phyloP scores from a whole-genome alignment of 2,797 vertebrate genomes.

The Leucoraja ocellata region DNA sequence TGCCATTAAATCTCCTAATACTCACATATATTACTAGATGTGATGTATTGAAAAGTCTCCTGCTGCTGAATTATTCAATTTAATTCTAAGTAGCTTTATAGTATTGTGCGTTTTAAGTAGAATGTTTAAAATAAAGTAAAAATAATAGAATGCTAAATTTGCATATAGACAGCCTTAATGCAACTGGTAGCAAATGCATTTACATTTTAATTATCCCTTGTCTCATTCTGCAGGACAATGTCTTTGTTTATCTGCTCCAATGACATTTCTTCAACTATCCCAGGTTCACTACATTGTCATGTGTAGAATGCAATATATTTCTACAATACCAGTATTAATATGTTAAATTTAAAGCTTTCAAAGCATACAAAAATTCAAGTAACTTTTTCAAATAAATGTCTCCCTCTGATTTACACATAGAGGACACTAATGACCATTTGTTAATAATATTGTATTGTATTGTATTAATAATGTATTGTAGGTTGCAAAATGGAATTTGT shows the following conservation, averaged over 20 bases:
- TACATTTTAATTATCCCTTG: conserved; percentile 32
- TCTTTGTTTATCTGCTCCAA: conserved; percentile 17
- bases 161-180: neutral
- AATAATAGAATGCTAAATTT: neutral
- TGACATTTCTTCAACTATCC: neutral
- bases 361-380: neutral
- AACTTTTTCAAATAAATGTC: neutral
- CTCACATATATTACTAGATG: too few species aligned
- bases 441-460: neutral
- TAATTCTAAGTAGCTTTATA: neutral
- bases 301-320: neutral
- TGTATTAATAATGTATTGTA: too few species aligned
- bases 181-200: conserved; percentile 4
- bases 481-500: neutral
- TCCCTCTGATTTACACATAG: neutral
- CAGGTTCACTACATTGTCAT: neutral
- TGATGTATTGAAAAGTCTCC: too few species aligned
- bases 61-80: conserved; percentile 16
- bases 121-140: neutral
- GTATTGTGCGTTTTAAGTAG: neutral
- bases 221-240: neutral
- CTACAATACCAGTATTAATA: neutral
- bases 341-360: neutral
- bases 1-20: neutral
- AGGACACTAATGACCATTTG: neutral